These are phyloP conservation scores for Penaeus japonicus DNA, from an alignment of 1,140 invertebrate genomes.

Conservation along the genomic window DNA sequence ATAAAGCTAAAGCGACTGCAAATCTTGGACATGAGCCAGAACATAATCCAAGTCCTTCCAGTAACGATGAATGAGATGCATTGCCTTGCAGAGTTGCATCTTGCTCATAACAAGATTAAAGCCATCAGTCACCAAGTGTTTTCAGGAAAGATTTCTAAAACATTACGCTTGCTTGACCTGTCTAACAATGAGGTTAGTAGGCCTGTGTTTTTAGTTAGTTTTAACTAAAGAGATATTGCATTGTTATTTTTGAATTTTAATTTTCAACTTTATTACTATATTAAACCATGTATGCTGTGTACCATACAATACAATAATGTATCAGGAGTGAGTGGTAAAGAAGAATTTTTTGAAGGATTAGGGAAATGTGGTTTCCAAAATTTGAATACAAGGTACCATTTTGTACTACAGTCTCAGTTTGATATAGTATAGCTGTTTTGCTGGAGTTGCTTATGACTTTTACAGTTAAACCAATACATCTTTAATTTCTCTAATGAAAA, in stretches of 20 bases:
- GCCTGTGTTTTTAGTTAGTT: neutral
- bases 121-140: constrained; percentile 27
- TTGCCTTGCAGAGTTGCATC: constrained; percentile 26
- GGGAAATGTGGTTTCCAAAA: too few relatives aligned
- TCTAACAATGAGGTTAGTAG: constrained; percentile 30
- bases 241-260: neutral
- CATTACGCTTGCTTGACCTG: constrained; percentile 35
- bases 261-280: neutral
- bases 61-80: constrained; percentile 9
- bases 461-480: too few relatives aligned
- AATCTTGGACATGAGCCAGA: constrained; percentile 30
- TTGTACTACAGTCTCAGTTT: too few relatives aligned
- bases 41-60: constrained; percentile 26
- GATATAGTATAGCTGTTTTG: too few relatives aligned
- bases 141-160: constrained; percentile 23
- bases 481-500: too few relatives aligned
- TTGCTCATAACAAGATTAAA: constrained; percentile 26
- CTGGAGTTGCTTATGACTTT: too few relatives aligned
- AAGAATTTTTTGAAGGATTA: too few relatives aligned
- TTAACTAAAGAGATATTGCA: neutral
- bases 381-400: too few relatives aligned
- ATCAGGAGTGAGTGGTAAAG: too few relatives aligned
- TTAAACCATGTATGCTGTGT: too few relatives aligned
- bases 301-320: too few relatives aligned
- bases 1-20: constrained; percentile 32